A percentile compares a stretch with the other conserved stretches of the same genome.
These are phyloP conservation scores for Cyclina sinensis DNA, from an alignment of 1,140 invertebrate species.

Conservation along the genomic window DNA sequence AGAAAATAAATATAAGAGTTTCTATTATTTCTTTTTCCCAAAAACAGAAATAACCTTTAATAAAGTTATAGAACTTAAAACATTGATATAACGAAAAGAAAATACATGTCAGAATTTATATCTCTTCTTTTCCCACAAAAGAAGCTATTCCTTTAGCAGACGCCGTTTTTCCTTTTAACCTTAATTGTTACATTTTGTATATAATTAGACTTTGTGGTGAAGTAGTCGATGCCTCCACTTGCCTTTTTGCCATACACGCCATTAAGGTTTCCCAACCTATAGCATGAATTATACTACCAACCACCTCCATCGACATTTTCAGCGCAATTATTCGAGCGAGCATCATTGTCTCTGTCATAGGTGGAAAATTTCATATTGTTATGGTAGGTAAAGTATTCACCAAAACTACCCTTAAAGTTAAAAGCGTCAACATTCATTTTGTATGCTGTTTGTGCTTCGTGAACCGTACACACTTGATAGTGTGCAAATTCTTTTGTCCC, in stretches of 20 bases:
- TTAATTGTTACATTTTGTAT: constrained; percentile 34
- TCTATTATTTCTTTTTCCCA: no score
- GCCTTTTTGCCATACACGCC: constrained; percentile 51
- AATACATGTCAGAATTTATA: no score
- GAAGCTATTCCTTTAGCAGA: constrained; percentile 23
- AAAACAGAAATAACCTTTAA: no score
- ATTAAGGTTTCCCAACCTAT: constrained; percentile 33
- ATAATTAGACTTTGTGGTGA: neutral
- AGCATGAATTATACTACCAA: constrained; percentile 52
- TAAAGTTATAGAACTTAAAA: no score
- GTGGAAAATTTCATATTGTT: constrained; percentile 58
- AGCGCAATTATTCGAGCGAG: neutral
- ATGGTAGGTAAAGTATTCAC: constrained; percentile 32
- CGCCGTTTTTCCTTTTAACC: neutral
- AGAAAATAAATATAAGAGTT: no score
- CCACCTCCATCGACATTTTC: constrained; percentile 11
- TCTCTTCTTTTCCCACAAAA: no score
- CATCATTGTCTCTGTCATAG: constrained; percentile 53
- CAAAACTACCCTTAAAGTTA: constrained; percentile 17
- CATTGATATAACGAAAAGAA: no score
- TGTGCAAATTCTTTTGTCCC: constrained; percentile 24
- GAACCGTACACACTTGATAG: constrained; percentile 52
- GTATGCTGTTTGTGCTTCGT: constrained; percentile 36
- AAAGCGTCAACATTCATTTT: constrained; percentile 43
- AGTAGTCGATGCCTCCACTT: constrained; percentile 33